Conservation (phyloP, 1,140 invertebrate species). For the Formica selysi region DNA sequence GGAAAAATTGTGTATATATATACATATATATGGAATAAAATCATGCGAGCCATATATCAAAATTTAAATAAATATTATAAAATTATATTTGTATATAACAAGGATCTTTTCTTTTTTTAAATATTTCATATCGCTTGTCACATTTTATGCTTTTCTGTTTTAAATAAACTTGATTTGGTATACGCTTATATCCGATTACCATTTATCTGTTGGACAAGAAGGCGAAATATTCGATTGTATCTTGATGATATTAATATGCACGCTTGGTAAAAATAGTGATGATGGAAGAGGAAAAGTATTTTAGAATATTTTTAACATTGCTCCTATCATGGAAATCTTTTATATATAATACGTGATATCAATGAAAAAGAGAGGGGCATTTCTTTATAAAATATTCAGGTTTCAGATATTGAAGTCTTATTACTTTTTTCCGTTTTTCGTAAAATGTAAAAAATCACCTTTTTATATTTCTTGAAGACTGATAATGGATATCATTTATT, state of each 20-base stretch:
- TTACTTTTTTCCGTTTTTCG: background rate
- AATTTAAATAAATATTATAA: no score
- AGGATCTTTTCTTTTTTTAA: background rate
- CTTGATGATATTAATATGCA: conserved; percentile 31
- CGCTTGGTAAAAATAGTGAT: background rate
- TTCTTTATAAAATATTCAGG: background rate
- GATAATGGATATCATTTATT: background rate
- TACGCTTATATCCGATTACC: background rate
- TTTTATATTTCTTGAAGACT: background rate
- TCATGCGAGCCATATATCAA: no score
- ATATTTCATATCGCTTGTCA: background rate
- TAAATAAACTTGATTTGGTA: background rate
- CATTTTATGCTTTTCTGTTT: background rate
- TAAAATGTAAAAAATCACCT: background rate
- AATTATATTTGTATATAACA: background rate
- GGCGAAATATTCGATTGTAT: conserved; percentile 10
- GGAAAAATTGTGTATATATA: no score
- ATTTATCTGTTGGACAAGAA: conserved; percentile 17
- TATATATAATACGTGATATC: background rate
- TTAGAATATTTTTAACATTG: conserved; percentile 19
- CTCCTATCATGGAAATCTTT: background rate
- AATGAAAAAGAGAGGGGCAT: background rate
- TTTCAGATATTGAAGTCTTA: background rate
- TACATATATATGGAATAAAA: no score
- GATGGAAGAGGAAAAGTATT: conserved; percentile 15